phyloP scores from a whole-genome alignment of 64 coral and sea anemone species.

The Pachyseris speciosa region DNA sequence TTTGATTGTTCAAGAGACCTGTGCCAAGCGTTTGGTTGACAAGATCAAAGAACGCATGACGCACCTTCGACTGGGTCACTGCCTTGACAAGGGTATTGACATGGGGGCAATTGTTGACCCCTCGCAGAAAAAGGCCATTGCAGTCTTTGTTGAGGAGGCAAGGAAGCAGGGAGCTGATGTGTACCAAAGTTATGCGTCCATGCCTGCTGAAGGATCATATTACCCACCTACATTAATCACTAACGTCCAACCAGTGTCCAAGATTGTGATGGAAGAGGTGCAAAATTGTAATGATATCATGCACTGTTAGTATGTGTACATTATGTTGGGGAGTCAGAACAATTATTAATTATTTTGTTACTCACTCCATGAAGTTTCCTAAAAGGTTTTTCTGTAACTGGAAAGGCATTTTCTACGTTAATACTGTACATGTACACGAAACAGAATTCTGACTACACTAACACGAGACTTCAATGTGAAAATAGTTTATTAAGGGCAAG shows the following conservation, averaged over 20 bases:
- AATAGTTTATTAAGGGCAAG: no score
- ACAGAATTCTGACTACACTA: no score
- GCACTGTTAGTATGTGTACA: no score
- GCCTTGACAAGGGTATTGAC: conserved; percentile 91
- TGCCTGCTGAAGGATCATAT: conserved; percentile 80
- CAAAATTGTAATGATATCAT: no score
- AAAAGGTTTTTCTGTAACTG: no score
- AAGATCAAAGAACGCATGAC: conserved; percentile 98
- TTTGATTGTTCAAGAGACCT: conserved; percentile 97
- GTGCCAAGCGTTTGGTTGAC: conserved; percentile 78
- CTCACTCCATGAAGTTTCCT: no score
- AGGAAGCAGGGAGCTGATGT: conserved; percentile 92
- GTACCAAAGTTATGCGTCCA: conserved; percentile 86
- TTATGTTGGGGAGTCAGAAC: no score
- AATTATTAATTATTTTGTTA: no score
- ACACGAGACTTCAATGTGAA: no score
- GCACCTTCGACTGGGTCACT: conserved; percentile 84
- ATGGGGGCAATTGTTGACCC: conserved; percentile 98
- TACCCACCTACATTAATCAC: conserved; percentile 94
- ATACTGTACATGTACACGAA: no score
- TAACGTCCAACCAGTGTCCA: conserved; percentile 97
- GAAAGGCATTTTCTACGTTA: no score
- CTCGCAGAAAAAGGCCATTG: conserved; percentile 81
- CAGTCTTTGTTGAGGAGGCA: conserved; percentile 90
- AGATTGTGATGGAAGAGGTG: conserved; percentile 98